A percentile compares a stretch with the other conserved stretches of the same genome.
These are phyloP conservation scores for Melanotaenia pygmaea DNA, from an alignment of 2,797 vertebrate genomes.

Conservation along the genomic window DNA sequence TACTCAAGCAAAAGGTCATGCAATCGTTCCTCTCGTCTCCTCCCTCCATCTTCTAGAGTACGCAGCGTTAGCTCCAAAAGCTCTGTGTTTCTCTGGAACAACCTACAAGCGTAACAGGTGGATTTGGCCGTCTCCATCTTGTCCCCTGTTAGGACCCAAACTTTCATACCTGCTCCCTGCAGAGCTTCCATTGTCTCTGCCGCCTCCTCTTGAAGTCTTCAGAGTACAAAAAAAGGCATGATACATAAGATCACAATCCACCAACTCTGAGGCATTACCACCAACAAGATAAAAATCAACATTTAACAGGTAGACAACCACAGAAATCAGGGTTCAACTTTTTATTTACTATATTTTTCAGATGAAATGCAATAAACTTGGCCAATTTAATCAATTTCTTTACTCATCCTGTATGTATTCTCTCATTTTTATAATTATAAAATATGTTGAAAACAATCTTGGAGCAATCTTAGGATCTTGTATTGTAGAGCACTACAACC, in stretches of 20 bases:
- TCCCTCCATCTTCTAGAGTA: conserved; percentile 82
- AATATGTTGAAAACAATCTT: not conserved
- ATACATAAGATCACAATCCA: not conserved
- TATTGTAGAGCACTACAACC: conserved; percentile 17
- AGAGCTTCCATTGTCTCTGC: conserved; percentile 95
- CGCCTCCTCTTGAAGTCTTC: conserved; percentile 94
- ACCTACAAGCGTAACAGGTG: conserved; percentile 94
- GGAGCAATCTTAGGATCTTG: not conserved
- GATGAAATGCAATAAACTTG: not conserved
- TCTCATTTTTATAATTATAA: not conserved
- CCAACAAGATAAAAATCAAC: not conserved
- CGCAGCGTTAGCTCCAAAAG: conserved; percentile 92
- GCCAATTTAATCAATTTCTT: rapidly evolving
- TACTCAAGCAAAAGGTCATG: conserved; percentile 92
- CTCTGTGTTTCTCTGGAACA: conserved; percentile 93
- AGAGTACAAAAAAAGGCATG: not conserved
- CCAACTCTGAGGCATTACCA: not conserved
- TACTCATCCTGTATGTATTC: not conserved
- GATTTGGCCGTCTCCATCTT: conserved; percentile 99
- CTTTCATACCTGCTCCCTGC: conserved; percentile 93
- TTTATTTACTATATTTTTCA: not conserved
- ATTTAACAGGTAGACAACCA: not conserved
- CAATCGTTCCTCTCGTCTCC: conserved; percentile 87
- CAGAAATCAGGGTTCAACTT: not conserved
- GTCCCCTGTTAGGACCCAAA: conserved; percentile 98